Percentiles rank a stretch among this genome's conserved stretches.
These are phyloP conservation scores for Bicyclus anynana DNA, from an alignment of 1,140 invertebrate genomes.

Conservation along the genomic window DNA sequence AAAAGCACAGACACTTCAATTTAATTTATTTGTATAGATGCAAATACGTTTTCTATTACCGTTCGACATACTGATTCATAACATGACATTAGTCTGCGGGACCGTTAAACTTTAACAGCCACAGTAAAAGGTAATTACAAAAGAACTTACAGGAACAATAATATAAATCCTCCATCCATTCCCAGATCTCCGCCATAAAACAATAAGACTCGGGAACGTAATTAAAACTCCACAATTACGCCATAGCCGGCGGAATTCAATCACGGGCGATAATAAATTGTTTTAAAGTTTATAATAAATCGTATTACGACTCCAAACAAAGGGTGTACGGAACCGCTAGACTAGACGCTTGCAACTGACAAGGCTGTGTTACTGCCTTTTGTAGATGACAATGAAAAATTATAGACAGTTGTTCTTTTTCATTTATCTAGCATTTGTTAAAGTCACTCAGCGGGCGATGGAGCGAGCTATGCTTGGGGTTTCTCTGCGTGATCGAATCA, in stretches of 20 bases:
- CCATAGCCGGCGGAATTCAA: not conserved
- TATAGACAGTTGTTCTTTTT: too few relatives aligned
- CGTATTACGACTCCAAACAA: not conserved
- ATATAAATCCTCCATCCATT: not conserved
- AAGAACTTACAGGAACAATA: not conserved
- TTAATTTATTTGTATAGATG: too few relatives aligned
- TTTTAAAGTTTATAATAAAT: constrained; percentile 6
- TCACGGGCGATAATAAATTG: not conserved
- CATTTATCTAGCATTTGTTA: too few relatives aligned
- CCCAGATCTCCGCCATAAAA: not conserved
- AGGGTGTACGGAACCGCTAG: too few relatives aligned
- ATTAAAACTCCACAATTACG: constrained; percentile 4
- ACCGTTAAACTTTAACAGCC: not conserved
- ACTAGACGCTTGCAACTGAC: not conserved
- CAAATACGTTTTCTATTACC: too few relatives aligned
- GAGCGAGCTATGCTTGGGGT: too few relatives aligned
- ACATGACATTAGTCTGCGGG: not conserved
- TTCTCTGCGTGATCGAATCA: too few relatives aligned
- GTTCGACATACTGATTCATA: not conserved
- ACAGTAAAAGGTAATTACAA: not conserved
- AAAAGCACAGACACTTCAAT: too few relatives aligned
- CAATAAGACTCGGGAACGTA: not conserved
- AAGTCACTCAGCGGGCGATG: too few relatives aligned
- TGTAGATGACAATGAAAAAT: not conserved
- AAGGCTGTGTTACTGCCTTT: not conserved